Evolutionary conservation across 1,140 invertebrate genomes (phyloP), one percentile per base, ranked within the genome.

Genomic region (Varroa destructor): DNA sequence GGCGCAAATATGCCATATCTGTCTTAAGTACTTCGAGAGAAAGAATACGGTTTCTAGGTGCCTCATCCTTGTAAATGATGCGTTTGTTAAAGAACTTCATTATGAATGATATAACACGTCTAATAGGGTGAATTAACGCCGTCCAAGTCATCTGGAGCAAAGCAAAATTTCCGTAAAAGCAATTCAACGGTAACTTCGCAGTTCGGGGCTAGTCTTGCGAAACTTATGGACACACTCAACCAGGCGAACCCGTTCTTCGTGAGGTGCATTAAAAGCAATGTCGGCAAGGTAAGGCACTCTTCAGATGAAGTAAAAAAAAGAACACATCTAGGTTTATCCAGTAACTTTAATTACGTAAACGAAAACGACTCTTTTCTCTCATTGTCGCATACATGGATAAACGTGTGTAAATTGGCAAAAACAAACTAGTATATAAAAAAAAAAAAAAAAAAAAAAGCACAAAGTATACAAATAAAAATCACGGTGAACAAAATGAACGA

Each of bases 181-280:
- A 89, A 90, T 8, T 85, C 90, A 75, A 96, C 92, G 0, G 92
- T 97, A 0, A 89, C 90, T 0, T 89, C 90, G 1, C 93, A 97
- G 81, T 97, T 97, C 80, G 90, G 95, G 78, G 88, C 91, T 77
- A 93, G 90, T 36, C 81, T 97, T 42, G 88, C 90, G 72, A 87
- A 88, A 54, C 81, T 97, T 12, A 95, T 97, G 91, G 88, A 91
- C 75, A 93, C 92, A 0, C 79, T 97, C 8, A 93, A 93, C 78
- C 88, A 93, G 78, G 91, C 93, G 0, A 94, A 94, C 81, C 93
- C 93, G 1, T 97, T 93, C 81, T 97, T 97, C 79, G 94, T 97
- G 74, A 84, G 93, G 61, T 97, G 93, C 80, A 96, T 97, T 76
- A 97, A 97, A 79, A 93, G 91, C 43, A 97, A 97, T 79, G 85